These are phyloP conservation scores for Schrankia costaestrigalis DNA, from an alignment of 2,888 invertebrate genomes.

Conservation along the genomic window DNA sequence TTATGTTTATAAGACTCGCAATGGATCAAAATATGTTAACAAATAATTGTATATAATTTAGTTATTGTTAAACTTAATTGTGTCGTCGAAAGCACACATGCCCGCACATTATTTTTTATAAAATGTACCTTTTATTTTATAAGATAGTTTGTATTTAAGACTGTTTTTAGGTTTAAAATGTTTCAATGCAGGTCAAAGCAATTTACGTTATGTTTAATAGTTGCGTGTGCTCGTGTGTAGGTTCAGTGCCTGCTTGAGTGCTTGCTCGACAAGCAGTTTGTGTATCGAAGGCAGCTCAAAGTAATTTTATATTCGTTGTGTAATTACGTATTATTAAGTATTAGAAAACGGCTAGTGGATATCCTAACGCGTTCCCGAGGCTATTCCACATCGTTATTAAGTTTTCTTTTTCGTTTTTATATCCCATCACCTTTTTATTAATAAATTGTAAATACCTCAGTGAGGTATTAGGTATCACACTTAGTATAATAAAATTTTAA, in stretches of 20 bases:
- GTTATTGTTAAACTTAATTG: constrained; percentile 28
- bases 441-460: constrained; percentile 15
- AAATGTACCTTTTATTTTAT: constrained; percentile 41
- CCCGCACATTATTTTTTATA: constrained; percentile 56
- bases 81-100: constrained; percentile 32
- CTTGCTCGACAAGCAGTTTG: constrained; percentile 20
- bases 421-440: constrained; percentile 22
- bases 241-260: constrained; percentile 19
- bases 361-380: constrained; percentile 22
- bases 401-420: constrained; percentile 32
- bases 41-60: constrained; percentile 31
- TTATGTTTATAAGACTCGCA: constrained; percentile 34
- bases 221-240: constrained; percentile 14
- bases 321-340: constrained; percentile 30
- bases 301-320: constrained; percentile 35
- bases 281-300: constrained; percentile 41
- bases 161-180: constrained; percentile 58
- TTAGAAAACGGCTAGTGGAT: constrained; percentile 28
- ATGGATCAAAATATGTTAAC: constrained; percentile 38
- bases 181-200: constrained; percentile 52
- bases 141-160: constrained; percentile 54
- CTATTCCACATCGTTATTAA: constrained; percentile 35
- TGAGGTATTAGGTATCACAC: constrained; percentile 29
- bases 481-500: too few relatives aligned
- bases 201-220: constrained; percentile 30